Base-by-base conservation (phyloP, 2,888 invertebrate species). In the Monoplex corrugatus region DNA sequence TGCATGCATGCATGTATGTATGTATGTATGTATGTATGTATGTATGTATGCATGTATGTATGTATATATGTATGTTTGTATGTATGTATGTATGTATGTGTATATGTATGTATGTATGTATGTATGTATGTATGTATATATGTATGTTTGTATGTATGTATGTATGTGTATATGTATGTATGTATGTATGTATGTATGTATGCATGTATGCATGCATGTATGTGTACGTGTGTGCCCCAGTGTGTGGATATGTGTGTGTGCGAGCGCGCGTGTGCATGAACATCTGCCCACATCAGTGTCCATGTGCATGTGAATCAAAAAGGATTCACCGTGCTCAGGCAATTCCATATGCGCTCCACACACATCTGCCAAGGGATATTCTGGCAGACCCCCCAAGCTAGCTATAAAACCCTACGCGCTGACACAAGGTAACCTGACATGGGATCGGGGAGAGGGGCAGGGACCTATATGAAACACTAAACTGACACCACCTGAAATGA, bases 1-100 rank as follows among this genome's bases (percentile, higher is more conserved):
- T 72, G 72, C 28, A n/a, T 72, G 72, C 28, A n/a, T 72, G 72
- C 28, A n/a, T 72, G 72, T 72, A n/a, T 72, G 72, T 72, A n/a
- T 72, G 72, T 72, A n/a, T 72, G 72, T 72, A n/a, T 72, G 72
- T 72, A n/a, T 72, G 72, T 72, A n/a, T 72, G 72, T 72, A n/a
- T 72, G 72, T 72, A n/a, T 72, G 72, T 72, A 38, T 75, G 32
- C 35, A 68, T 23, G 75, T 75, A 38, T 35, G 75, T 38, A 6
- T 75, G 75, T 75, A 32, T 32, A 35, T 38, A 32, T 75, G 32
- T 75, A 35, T 75, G 38, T 75, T 35, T 35, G 35, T 38, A 8
- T 5, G 38, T 75, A 35, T 38, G 38, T 19, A 35, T 75, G 75
- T 32, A 19, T 75, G 32, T 38, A 75, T 38, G 75, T 75, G 75